These are phyloP conservation scores for Cyprinodon diabolis DNA, from an alignment of 2,797 vertebrate genomes.

Conservation along the genomic window DNA sequence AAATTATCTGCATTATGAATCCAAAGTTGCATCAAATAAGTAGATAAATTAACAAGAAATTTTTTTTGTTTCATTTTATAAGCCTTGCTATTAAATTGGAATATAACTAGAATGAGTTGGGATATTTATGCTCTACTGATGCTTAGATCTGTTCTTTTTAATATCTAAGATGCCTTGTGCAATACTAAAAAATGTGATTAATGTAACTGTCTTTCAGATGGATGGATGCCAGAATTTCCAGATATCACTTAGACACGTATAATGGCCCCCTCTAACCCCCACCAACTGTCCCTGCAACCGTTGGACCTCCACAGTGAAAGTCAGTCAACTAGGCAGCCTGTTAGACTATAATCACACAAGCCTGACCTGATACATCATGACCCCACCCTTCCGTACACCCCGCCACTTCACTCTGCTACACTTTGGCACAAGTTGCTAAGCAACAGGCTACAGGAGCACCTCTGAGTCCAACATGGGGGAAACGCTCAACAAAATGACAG, in stretches of 20 bases:
- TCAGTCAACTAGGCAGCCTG: conserved; percentile 63
- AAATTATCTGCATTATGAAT: not conserved
- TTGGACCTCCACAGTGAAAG: conserved; percentile 54
- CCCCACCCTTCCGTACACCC: conserved; percentile 54
- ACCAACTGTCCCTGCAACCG: conserved; percentile 46
- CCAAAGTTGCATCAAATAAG: not conserved
- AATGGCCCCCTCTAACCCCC: conserved; percentile 42
- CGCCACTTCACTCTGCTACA: conserved; percentile 52
- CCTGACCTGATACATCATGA: conserved; percentile 77
- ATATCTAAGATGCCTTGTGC: not conserved
- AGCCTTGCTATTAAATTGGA: not conserved
- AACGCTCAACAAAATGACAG: conserved; percentile 46
- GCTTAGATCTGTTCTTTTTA: conserved; percentile 2
- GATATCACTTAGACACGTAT: conserved; percentile 27
- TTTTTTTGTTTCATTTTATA: not conserved
- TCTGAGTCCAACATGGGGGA: conserved; percentile 42
- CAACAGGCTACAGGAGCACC: conserved; percentile 65
- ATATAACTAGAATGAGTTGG: not conserved
- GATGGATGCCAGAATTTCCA: conserved; percentile 24
- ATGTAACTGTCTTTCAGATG: conserved; percentile 4
- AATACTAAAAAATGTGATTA: conserved; percentile 6
- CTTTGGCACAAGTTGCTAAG: conserved; percentile 75
- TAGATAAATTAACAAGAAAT: not conserved
- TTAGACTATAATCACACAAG: conserved; percentile 71
- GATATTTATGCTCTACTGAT: not conserved